Base-by-base conservation (phyloP, 1,140 invertebrate genomes). In the Ylistrum balloti region DNA sequence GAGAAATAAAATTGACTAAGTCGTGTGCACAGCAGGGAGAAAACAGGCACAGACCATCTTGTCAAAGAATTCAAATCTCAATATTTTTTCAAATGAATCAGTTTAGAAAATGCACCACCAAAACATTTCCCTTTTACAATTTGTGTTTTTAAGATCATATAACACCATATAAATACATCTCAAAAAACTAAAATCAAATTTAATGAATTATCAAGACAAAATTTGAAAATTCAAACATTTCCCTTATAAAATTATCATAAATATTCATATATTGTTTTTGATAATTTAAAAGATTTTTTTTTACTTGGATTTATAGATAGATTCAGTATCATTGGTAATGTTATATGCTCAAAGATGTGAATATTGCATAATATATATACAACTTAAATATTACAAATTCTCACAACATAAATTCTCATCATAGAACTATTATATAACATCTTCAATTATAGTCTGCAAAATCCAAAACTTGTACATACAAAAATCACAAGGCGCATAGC, bases 391-490 rank as follows among this genome's bases (percentile, higher is more conserved):
- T 74, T 74, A 74, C 56, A 74, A 74, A n/a, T n/a, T 74, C 56
- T 74, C 56, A 74, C 56, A 74, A 74, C 56, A 74, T n/a, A 74
- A 74, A 74, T 74, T 74, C 56, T 74, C 56, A 74, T 74, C 56
- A 74, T 28, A 74, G 56, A 74, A 74, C n/a, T 45, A 17, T 9
- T n/a, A 74, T 74, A 74, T 74, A 28, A 74, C 56, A 74, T 74
- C n/a, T 74, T 74, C 22, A 74, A 28, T 45, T 15, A 45, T 45
- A 45, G 41, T 45, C 41, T 17, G 41, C 41, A 45, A 45, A 45
- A 45, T 74, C 56, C n/a, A 74, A 28, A 74, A 74, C 56, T 74
- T 74, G 3, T 74, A 74, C 56, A 74, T 74, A 74, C 15, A 28
- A n/a, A 74, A 74, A 74, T 74, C 56, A 74, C 56, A 74, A 74